Evolutionary conservation across 2,797 vertebrate species (phyloP), one percentile per base, ranked within the genome.

Genomic region (Masticophis lateralis): DNA sequence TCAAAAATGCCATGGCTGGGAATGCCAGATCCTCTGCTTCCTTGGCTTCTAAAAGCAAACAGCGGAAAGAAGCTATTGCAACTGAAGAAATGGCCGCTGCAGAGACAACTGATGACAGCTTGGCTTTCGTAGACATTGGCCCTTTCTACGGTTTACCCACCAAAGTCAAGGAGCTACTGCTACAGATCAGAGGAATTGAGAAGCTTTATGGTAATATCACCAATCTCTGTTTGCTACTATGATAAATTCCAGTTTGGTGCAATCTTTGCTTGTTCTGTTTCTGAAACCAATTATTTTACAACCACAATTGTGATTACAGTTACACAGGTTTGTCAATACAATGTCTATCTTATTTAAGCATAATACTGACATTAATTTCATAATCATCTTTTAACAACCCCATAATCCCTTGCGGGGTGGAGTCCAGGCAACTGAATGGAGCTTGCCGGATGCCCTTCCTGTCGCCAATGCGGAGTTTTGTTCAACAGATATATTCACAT

Each of bases 61-160:
- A 96, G n/a, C 96, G 99, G 87, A 98, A 98, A 93, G 98, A 99
- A 89, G 98, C 98, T 3, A 96, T 98, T 86, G 96, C 99, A 37
- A 98, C 97, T 20, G 97, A 99, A 97, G 99, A 99, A 98, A 98
- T 99, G 37, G 97, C 95, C 91, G 97, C 98, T 56, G 99, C 98
- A 90, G 96, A 97, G 95, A 98, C 97, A 97, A 95, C 98, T 51
- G 97, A 98, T 60, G 97, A 98, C 61, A 98, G 98, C 91, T 97
- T 96, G 0, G 96, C 98, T 0, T 95, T 97, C 14, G 96, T 98
- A 93, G 99, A 99, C 94, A 98, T 98, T 37, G 99, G 99, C 6
- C 99, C 99, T 3, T 99, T 99, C 97, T 99, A 99, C 94, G 99
- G 99, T 4, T 98, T 99, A 37, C 99, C 99, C 83, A 98, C 97